Conservation (phyloP, 1,140 invertebrate genomes). For the Halesus radiatus region DNA sequence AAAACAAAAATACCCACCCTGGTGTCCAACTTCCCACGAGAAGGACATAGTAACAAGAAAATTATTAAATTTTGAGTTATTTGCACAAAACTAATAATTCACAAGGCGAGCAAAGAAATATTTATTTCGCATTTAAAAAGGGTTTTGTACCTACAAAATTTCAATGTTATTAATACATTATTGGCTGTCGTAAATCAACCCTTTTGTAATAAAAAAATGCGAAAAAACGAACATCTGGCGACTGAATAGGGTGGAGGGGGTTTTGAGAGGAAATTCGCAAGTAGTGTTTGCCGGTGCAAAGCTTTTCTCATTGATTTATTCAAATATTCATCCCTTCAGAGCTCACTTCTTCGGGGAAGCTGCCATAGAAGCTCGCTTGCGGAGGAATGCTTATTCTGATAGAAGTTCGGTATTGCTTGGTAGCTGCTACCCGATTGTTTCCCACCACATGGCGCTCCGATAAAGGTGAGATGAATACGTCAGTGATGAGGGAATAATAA, state of each 20-base stretch:
- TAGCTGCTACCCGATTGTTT: no score
- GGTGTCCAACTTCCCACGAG: no score
- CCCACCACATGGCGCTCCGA: background rate
- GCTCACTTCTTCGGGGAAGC: constrained; percentile 20
- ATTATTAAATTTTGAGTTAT: no score
- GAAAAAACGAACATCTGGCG: constrained; percentile 18
- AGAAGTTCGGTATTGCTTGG: no score
- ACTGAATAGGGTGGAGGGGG: background rate
- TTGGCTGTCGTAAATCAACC: constrained; percentile 28
- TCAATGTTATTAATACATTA: constrained; percentile 27
- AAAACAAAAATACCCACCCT: no score
- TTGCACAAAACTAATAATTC: no score
- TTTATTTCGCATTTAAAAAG: no score
- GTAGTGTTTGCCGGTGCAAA: constrained; percentile 44
- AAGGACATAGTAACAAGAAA: no score
- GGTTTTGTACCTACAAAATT: constrained; percentile 7
- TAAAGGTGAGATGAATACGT: background rate
- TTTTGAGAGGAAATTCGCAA: constrained; percentile 11
- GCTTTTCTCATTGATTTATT: constrained; percentile 43
- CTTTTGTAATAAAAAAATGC: constrained; percentile 25
- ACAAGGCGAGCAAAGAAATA: no score
- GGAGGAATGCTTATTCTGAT: no score
- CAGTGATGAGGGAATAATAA: no score
- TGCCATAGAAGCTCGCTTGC: background rate
- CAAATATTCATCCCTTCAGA: constrained; percentile 44